A percentile compares a stretch with the other conserved stretches of the same genome.
Evolutionary conservation across 2,113 vertebrate genomes (phyloP).

Genomic region (Chaetodon trifascialis): DNA sequence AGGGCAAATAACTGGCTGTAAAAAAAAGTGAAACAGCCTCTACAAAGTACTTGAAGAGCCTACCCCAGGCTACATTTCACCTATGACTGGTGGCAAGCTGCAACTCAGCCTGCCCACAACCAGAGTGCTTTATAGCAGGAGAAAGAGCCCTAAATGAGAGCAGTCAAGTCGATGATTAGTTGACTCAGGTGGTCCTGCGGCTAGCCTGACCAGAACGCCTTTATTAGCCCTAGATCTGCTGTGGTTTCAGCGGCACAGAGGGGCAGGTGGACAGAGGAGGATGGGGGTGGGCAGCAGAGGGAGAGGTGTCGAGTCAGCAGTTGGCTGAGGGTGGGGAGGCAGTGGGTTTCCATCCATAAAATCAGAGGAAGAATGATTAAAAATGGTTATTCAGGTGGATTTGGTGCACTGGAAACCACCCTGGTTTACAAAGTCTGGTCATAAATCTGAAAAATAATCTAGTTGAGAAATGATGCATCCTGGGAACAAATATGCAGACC

Average conservation of each 20-base stretch:
- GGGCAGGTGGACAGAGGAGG: slow-evolving; percentile 32
- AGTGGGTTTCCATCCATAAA: slow-evolving; percentile 10
- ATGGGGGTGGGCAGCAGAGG: neutral
- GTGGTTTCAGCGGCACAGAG: slow-evolving; percentile 43
- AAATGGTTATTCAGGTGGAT: slow-evolving; percentile 47
- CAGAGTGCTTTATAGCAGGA: slow-evolving; percentile 68
- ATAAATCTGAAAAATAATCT: neutral
- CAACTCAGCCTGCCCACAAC: slow-evolving; percentile 11
- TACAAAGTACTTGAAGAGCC: slow-evolving; percentile 25
- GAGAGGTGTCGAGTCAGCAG: slow-evolving; percentile 61
- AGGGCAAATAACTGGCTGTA: slow-evolving; percentile 14
- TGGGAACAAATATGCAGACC: neutral
- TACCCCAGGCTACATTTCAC: slow-evolving; percentile 40
- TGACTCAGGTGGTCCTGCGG: slow-evolving; percentile 78
- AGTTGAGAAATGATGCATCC: neutral
- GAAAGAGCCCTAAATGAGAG: slow-evolving; percentile 64
- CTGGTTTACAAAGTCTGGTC: neutral
- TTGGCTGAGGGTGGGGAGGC: slow-evolving; percentile 9
- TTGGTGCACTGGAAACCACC: neutral
- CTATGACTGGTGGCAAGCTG: slow-evolving; percentile 39
- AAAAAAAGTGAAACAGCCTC: slow-evolving; percentile 16
- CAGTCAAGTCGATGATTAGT: slow-evolving; percentile 62
- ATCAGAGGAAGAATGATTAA: neutral
- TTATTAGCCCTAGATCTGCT: slow-evolving; percentile 60
- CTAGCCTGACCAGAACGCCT: slow-evolving; percentile 42